Evolutionary conservation across 2,113 vertebrate genomes (phyloP).

Genomic region (Theropithecus gelada): DNA sequence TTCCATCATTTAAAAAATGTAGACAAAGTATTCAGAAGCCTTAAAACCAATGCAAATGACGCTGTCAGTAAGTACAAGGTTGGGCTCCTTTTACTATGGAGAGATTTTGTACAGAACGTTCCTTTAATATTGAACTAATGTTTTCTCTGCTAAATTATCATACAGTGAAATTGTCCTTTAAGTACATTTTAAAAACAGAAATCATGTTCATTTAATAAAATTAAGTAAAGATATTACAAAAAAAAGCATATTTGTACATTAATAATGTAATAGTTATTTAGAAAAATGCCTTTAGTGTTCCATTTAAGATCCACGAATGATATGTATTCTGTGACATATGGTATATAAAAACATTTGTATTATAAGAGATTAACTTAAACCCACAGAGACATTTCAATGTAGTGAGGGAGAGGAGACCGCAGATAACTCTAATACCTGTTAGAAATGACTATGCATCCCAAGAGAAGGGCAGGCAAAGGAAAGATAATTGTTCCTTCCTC

Average conservation of each 20-base stretch:
- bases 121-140: background rate
- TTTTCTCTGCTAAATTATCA: background rate
- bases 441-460: background rate
- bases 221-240: background rate
- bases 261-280: conserved; percentile 10
- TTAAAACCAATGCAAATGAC: background rate
- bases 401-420: background rate
- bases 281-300: background rate
- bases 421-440: too few relatives aligned
- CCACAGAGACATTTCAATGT: background rate
- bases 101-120: background rate
- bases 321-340: background rate
- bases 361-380: background rate
- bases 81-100: background rate
- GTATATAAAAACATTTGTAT: background rate
- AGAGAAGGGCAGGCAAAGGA: background rate
- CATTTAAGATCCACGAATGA: background rate
- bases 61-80: background rate
- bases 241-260: background rate
- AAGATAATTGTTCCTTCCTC: background rate
- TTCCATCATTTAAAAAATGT: background rate
- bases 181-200: background rate
- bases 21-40: background rate
- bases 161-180: background rate
- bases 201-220: background rate